phyloP scores from a whole-genome alignment of 2,113 vertebrate species.

The Ictalurus punctatus region DNA sequence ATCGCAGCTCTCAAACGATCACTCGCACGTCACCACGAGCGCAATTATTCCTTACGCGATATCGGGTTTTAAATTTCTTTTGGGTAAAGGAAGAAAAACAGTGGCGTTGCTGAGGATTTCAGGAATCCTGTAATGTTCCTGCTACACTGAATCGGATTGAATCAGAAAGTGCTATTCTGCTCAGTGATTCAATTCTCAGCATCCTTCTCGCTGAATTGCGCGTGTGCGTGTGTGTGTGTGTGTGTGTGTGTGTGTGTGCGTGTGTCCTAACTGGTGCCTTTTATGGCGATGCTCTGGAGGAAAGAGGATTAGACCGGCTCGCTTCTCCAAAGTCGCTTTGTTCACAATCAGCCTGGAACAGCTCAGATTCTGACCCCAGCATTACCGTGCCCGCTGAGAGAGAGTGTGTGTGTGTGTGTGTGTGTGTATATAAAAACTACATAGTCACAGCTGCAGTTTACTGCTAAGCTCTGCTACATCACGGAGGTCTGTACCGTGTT shows the following conservation, averaged over 20 bases:
- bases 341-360: slow-evolving; percentile 71
- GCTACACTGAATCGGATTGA: neutral
- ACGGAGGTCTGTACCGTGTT: neutral
- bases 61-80: neutral
- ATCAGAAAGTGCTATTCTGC: neutral
- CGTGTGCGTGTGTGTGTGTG: neutral
- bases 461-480: neutral
- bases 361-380: slow-evolving; percentile 65
- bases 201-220: neutral
- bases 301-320: slow-evolving; percentile 69
- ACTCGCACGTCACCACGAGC: too few species aligned
- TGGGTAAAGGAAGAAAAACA: neutral
- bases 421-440: neutral
- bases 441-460: neutral
- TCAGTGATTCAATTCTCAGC: slow-evolving; percentile 9
- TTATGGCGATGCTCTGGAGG: slow-evolving; percentile 62
- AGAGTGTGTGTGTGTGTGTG: neutral
- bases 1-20: too few species aligned
- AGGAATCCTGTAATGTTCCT: neutral
- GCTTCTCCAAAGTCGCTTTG: slow-evolving; percentile 68
- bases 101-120: neutral
- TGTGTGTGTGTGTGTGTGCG: slow-evolving; percentile 15
- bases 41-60: neutral
- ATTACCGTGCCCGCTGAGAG: slow-evolving; percentile 3
- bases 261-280: slow-evolving; percentile 49